Evolutionary conservation across 2,113 vertebrate genomes (phyloP).

Genomic region (Actinemys pallida): DNA sequence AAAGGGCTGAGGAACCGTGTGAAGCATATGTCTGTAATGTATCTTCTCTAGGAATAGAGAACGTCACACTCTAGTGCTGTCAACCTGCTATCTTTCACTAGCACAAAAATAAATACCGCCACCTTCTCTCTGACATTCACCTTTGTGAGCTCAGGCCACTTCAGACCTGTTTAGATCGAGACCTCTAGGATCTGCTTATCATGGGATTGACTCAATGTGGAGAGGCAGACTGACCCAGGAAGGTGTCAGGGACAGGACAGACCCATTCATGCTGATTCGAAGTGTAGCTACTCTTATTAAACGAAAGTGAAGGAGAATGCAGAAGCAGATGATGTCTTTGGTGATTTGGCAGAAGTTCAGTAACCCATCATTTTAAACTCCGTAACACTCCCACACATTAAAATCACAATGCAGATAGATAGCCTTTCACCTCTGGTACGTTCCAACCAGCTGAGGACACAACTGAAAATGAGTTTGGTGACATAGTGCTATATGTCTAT

Average conservation of each 20-base stretch:
- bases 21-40: not conserved
- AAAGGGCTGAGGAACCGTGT: not conserved
- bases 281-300: not conserved
- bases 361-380: not conserved
- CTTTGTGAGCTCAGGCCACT: not conserved
- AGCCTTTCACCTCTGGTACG: not conserved
- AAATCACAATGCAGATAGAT: not conserved
- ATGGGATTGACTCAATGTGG: not conserved
- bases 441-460: not conserved
- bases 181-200: not conserved
- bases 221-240: not conserved
- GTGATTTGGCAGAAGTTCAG: not conserved
- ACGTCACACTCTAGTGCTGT: not conserved
- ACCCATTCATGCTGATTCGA: not conserved
- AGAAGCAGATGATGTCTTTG: not conserved
- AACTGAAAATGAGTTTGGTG: not conserved
- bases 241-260: not conserved
- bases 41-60: not conserved
- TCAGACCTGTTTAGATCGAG: too few relatives aligned
- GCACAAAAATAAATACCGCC: not conserved
- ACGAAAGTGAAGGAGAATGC: not conserved
- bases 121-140: not conserved
- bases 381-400: not conserved
- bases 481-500: not conserved
- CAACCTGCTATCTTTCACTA: not conserved